Conservation (phyloP, 37 sponge, comb jelly and placozoan genomes). For the Halichondria panicea region DNA sequence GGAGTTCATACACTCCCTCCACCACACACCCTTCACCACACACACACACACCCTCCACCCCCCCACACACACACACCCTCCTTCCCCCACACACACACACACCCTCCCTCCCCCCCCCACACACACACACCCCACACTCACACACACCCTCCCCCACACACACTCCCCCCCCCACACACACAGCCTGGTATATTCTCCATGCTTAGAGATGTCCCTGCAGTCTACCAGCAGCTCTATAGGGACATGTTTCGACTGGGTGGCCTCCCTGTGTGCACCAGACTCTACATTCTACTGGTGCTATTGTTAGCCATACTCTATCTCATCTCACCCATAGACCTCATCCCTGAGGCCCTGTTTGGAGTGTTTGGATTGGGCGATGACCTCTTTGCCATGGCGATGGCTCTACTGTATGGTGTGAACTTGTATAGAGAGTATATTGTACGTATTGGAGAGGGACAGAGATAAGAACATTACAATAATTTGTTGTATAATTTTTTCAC, state of each 20-base stretch:
- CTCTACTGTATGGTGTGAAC: background rate
- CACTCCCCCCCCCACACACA: too few species aligned
- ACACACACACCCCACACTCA: too few species aligned
- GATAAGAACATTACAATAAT: too few species aligned
- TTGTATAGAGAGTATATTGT: slow-evolving; percentile 1
- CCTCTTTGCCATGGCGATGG: background rate
- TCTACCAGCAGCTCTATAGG: slow-evolving; percentile 6
- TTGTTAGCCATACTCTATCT: background rate
- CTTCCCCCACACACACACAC: too few species aligned
- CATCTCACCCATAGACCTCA: slow-evolving; percentile 20
- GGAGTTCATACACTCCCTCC: too few species aligned
- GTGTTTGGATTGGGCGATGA: slow-evolving; percentile 12
- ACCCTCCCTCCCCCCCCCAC: too few species aligned
- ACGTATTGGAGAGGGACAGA: slow-evolving; percentile 3
- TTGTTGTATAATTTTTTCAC: too few species aligned
- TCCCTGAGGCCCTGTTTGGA: slow-evolving; percentile 20
- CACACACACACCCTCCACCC: too few species aligned
- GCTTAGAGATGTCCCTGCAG: background rate
- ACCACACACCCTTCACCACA: too few species aligned
- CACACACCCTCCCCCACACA: too few species aligned
- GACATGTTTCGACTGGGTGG: background rate
- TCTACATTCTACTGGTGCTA: background rate
- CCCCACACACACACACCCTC: too few species aligned
- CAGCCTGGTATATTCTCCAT: slow-evolving; percentile 7
- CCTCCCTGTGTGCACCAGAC: slow-evolving; percentile 5